These are phyloP conservation scores for Dasyprocta punctata DNA, from an alignment of 2,113 vertebrate species.

Conservation along the genomic window DNA sequence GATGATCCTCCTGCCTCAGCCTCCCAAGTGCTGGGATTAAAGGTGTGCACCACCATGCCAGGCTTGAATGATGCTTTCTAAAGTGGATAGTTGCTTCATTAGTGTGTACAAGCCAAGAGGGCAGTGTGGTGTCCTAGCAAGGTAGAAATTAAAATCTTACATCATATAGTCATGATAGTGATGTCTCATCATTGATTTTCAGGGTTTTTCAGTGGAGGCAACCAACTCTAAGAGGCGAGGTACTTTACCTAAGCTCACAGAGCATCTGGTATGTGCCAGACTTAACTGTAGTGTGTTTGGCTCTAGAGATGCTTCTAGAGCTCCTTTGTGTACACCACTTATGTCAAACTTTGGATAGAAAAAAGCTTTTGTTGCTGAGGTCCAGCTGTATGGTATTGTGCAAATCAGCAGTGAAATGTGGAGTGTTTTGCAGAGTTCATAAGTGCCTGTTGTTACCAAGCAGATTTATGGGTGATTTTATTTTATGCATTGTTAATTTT, in stretches of 20 bases:
- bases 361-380: neutral
- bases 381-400: neutral
- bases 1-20: too few species aligned
- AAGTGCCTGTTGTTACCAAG: conserved; percentile 53
- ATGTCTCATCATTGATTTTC: neutral
- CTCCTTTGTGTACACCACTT: neutral
- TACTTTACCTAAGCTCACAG: neutral
- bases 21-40: too few species aligned
- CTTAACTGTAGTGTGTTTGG: neutral
- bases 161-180: neutral
- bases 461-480: conserved; percentile 71
- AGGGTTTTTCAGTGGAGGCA: neutral
- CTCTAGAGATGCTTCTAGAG: neutral
- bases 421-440: conserved; percentile 67
- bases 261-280: neutral
- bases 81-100: neutral
- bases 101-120: neutral
- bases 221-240: conserved; percentile 6
- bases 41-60: too few species aligned
- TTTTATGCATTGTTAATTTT: conserved; percentile 78
- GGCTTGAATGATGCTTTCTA: neutral
- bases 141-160: neutral
- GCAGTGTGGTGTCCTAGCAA: neutral
- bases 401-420: conserved; percentile 11
- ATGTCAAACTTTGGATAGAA: neutral